phyloP scores from a whole-genome alignment of 2,888 invertebrate species.

The Perithous albicinctus region DNA sequence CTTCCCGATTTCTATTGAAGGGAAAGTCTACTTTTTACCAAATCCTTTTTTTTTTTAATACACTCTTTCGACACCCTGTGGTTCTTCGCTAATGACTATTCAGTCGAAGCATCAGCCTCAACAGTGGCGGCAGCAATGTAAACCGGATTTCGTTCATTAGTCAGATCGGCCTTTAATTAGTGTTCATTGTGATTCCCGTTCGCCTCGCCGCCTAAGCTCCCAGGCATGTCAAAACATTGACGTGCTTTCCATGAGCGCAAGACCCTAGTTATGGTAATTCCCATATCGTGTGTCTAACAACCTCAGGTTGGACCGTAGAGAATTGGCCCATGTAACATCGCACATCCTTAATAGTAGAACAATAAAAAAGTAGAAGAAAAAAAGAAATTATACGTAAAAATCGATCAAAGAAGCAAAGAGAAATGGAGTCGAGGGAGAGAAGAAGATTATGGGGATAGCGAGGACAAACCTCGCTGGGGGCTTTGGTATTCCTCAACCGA shows the following conservation, averaged over 20 bases:
- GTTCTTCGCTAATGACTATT: not conserved
- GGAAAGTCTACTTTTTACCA: not conserved
- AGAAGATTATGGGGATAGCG: slow-evolving; percentile 42
- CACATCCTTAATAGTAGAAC: not conserved
- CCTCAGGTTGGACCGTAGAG: not conserved
- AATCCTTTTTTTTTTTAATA: not conserved
- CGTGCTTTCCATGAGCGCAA: slow-evolving; percentile 8
- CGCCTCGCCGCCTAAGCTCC: not conserved
- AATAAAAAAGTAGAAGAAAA: not conserved
- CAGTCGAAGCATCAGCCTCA: not conserved
- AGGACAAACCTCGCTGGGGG: slow-evolving; percentile 49
- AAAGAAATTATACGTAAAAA: not conserved
- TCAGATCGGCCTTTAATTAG: slow-evolving; percentile 35
- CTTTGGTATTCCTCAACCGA: slow-evolving; percentile 7
- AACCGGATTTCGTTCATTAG: slow-evolving; percentile 30
- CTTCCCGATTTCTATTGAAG: not conserved
- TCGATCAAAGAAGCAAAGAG: slow-evolving; percentile 19
- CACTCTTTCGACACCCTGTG: not conserved
- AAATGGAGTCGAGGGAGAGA: slow-evolving; percentile 12
- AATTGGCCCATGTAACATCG: not conserved
- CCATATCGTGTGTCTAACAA: slow-evolving; percentile 15
- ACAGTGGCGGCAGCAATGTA: slow-evolving; percentile 2
- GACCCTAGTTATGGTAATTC: slow-evolving; percentile 17
- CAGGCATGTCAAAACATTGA: slow-evolving; percentile 33
- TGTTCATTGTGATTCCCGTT: slow-evolving; percentile 14